These are phyloP conservation scores for Alectura lathami DNA, from an alignment of 2,113 vertebrate genomes.

Conservation along the genomic window DNA sequence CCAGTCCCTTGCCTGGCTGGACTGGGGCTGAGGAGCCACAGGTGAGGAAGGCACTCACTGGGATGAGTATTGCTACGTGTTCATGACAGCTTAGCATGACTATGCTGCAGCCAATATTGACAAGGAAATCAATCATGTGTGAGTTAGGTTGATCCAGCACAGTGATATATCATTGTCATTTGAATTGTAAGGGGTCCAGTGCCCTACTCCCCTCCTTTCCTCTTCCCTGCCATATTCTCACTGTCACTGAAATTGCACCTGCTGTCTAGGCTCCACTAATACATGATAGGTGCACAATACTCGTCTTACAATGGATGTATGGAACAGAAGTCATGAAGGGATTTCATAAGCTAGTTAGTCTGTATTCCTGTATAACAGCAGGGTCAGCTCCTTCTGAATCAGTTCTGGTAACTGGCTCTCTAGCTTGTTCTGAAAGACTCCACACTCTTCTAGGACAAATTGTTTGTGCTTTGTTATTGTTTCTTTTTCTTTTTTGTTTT, in stretches of 20 bases:
- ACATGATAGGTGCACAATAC: neutral
- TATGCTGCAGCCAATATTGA: neutral
- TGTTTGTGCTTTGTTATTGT: neutral
- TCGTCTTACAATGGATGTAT: neutral
- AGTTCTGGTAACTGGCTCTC: neutral
- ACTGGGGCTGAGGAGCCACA: rapidly evolving
- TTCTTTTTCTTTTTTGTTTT: neutral
- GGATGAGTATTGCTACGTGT: neutral
- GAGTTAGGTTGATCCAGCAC: rapidly evolving
- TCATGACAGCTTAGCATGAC: rapidly evolving
- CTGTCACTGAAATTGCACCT: neutral
- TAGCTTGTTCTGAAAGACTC: neutral
- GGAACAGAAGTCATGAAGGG: neutral
- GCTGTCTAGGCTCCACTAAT: neutral
- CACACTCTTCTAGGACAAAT: neutral
- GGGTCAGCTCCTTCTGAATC: neutral
- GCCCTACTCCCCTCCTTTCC: neutral
- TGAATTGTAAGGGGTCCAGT: neutral
- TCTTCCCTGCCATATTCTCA: neutral
- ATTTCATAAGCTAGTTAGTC: neutral
- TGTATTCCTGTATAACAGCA: neutral
- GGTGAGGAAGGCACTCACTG: neutral
- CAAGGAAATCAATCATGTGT: rapidly evolving
- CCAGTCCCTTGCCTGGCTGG: neutral
- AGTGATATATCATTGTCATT: neutral